phyloP scores from a whole-genome alignment of 2,797 vertebrate genomes.

The Molossus molossus region DNA sequence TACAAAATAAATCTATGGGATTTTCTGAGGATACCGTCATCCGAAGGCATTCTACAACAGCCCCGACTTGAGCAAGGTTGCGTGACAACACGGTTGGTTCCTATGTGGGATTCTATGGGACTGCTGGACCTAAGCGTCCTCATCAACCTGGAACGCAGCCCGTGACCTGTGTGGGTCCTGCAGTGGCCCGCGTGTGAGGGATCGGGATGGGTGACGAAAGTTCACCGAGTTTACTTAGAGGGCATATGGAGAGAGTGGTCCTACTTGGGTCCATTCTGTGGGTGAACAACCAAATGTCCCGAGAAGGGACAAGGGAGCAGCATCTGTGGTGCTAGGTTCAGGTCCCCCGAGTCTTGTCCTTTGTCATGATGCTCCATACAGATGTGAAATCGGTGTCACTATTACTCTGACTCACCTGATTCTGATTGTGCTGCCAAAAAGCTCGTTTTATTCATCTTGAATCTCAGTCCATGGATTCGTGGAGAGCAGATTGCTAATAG shows the following conservation, averaged over 20 bases:
- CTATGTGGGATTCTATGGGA: background rate
- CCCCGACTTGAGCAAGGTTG: background rate
- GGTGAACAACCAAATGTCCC: background rate
- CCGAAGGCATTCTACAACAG: background rate
- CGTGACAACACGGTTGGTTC: background rate
- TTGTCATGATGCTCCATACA: background rate
- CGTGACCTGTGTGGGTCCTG: rapidly evolving
- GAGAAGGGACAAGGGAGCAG: background rate
- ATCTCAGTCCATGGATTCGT: background rate
- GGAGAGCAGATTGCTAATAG: background rate
- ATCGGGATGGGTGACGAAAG: too few species aligned
- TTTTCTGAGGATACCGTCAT: background rate
- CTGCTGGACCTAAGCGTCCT: background rate
- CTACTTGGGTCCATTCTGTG: background rate
- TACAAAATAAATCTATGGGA: background rate
- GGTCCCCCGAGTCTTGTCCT: background rate
- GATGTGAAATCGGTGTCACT: background rate
- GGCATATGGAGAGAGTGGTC: background rate
- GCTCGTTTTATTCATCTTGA: background rate
- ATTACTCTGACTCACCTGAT: background rate
- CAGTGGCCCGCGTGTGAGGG: background rate
- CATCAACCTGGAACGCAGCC: background rate
- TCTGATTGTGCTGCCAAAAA: background rate
- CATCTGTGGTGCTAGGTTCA: rapidly evolving
- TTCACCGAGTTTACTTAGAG: background rate